Conservation (phyloP, 2,888 invertebrate species). For the Lasioglossum pauxillum region DNA sequence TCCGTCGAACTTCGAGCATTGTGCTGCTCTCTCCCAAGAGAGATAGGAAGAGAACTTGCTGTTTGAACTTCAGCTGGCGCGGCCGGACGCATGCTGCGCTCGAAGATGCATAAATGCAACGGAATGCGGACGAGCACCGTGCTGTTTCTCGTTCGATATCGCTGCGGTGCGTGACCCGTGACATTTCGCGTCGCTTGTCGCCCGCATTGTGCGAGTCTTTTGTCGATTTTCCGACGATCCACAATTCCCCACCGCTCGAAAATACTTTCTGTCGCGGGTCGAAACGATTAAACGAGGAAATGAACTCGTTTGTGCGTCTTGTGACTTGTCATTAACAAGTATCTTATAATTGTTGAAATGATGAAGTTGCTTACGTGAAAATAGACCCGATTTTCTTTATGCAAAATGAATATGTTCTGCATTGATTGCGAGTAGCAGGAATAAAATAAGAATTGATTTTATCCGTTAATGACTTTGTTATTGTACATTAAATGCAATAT, state of each 20-base stretch:
- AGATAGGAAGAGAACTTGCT: neutral
- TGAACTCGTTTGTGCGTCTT: too few relatives aligned
- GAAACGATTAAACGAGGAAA: too few relatives aligned
- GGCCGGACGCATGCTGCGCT: neutral
- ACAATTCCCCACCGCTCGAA: neutral
- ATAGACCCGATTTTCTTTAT: too few relatives aligned
- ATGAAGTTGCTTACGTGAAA: too few relatives aligned
- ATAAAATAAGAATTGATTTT: too few relatives aligned
- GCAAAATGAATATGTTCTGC: too few relatives aligned
- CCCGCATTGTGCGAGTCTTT: neutral
- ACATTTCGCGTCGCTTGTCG: neutral
- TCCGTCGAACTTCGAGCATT: neutral
- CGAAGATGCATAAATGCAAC: slow-evolving; percentile 14
- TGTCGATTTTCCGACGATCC: neutral
- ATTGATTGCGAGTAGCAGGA: too few relatives aligned
- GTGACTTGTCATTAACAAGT: too few relatives aligned
- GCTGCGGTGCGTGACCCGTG: neutral
- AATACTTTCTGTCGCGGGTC: neutral
- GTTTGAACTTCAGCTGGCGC: slow-evolving; percentile 8
- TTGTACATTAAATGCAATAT: too few relatives aligned
- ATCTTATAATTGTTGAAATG: too few relatives aligned
- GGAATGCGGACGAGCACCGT: slow-evolving; percentile 2
- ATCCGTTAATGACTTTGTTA: too few relatives aligned
- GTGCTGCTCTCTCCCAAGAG: too few relatives aligned
- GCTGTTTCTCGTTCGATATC: slow-evolving; percentile 10